These are phyloP conservation scores for Alligator sinensis DNA, from an alignment of 2,113 vertebrate genomes.

Conservation along the genomic window DNA sequence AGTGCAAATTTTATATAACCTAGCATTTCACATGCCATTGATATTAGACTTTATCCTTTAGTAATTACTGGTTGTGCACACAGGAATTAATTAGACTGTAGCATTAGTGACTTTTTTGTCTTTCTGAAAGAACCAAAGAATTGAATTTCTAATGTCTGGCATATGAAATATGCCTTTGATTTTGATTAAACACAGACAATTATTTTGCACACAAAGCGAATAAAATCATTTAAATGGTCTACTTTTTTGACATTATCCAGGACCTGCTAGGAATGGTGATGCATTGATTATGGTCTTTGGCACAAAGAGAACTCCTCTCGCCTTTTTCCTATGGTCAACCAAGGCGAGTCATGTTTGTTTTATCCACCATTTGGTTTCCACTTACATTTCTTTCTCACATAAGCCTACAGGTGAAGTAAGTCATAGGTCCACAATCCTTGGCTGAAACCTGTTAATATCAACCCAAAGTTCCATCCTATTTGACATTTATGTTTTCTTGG, in stretches of 20 bases:
- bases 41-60: slow-evolving; percentile 62
- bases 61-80: slow-evolving; percentile 69
- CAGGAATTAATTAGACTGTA: slow-evolving; percentile 59
- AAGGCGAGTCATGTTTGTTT: not conserved
- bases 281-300: not conserved
- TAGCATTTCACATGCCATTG: not conserved
- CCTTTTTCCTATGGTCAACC: not conserved
- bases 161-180: slow-evolving; percentile 4
- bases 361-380: not conserved
- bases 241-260: not conserved
- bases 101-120: slow-evolving; percentile 33
- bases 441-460: not conserved
- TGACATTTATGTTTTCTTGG: not conserved
- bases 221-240: not conserved
- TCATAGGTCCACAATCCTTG: not conserved
- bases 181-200: slow-evolving; percentile 54
- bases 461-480: not conserved
- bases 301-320: not conserved
- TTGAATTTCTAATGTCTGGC: slow-evolving; percentile 35
- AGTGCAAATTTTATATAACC: not conserved
- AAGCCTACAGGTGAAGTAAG: accelerated
- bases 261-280: not conserved
- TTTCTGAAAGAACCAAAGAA: slow-evolving; percentile 7
- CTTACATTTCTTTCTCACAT: not conserved
- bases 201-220: not conserved